Conservation (phyloP, 2,113 vertebrate species). For the Saccopteryx leptura region DNA sequence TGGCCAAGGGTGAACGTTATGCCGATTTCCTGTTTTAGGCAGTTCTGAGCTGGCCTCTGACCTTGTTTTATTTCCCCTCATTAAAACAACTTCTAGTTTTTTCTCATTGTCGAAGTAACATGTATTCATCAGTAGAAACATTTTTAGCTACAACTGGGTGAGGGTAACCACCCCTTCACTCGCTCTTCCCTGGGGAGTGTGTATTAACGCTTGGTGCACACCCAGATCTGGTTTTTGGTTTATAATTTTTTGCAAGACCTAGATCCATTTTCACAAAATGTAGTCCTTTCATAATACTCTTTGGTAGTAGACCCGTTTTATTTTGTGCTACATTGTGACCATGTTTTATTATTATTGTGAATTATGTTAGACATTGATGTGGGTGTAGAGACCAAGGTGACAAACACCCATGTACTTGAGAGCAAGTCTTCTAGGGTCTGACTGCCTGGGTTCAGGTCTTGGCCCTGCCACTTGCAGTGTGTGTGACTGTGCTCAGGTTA, state of each 20-base stretch:
- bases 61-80: neutral
- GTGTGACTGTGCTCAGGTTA: neutral
- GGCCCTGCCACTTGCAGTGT: fast-evolving
- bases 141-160: neutral
- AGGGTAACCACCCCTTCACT: neutral
- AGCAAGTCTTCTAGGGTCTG: neutral
- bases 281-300: neutral
- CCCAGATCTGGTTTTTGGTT: too few species aligned
- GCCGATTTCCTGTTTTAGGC: neutral
- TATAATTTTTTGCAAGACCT: neutral
- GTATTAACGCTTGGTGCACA: neutral
- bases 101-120: neutral
- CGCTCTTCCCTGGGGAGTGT: neutral
- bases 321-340: neutral
- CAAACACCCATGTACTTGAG: neutral
- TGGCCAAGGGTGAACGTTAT: fast-evolving
- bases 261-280: neutral
- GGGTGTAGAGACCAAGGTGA: neutral
- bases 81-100: neutral
- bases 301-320: neutral
- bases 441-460: neutral
- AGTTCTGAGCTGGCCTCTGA: neutral
- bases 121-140: neutral
- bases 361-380: neutral
- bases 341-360: neutral